phyloP scores from a whole-genome alignment of 2,113 vertebrate species.

The Podilymbus podiceps region DNA sequence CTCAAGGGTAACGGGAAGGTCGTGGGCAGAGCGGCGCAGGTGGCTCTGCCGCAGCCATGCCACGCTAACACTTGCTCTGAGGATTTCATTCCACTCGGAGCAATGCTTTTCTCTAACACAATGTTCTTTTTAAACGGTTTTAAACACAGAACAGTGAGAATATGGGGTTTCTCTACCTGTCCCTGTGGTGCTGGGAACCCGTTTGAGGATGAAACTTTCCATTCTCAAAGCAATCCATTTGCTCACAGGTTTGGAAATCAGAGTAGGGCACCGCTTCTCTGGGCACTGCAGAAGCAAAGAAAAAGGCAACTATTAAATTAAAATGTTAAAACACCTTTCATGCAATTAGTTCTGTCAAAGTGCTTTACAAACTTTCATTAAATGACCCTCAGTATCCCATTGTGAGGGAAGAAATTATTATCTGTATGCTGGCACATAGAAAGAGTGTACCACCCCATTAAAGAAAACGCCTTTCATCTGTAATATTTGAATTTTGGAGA shows the following conservation, averaged over 20 bases:
- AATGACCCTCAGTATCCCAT: not conserved
- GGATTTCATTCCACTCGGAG: not conserved
- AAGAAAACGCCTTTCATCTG: not conserved
- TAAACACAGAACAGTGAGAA: not conserved
- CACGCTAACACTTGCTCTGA: not conserved
- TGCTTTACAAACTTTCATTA: not conserved
- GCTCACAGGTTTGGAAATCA: not conserved
- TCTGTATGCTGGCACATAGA: not conserved
- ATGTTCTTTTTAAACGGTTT: not conserved
- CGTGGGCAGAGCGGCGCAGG: not conserved
- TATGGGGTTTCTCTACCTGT: slow-evolving; percentile 33
- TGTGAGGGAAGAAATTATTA: not conserved
- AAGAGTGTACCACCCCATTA: not conserved
- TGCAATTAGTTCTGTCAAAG: not conserved
- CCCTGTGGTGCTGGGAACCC: slow-evolving; percentile 76
- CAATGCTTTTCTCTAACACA: not conserved
- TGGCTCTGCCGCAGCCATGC: not conserved
- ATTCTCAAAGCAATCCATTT: slow-evolving; percentile 75
- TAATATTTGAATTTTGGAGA: not conserved
- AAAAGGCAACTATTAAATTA: not conserved
- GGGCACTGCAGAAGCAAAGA: not conserved
- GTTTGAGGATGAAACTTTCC: slow-evolving; percentile 75
- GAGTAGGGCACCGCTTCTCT: not conserved
- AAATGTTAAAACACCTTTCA: not conserved
- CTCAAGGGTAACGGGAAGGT: not conserved